phyloP scores from a whole-genome alignment of 2,888 invertebrate species.

The Eurytoma adleriae region DNA sequence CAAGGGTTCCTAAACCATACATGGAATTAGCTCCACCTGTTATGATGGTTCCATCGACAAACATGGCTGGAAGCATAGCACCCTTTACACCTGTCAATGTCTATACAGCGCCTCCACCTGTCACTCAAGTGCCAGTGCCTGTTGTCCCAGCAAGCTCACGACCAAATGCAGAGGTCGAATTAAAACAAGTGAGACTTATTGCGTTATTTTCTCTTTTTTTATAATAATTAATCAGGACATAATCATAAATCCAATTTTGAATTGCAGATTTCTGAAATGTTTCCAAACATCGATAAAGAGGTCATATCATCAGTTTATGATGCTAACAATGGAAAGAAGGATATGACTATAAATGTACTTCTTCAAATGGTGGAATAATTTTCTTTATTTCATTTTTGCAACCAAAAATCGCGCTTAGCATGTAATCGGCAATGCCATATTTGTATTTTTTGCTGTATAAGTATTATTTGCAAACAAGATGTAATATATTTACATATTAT shows the following conservation, averaged over 20 bases:
- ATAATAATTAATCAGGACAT: slow-evolving; percentile 17
- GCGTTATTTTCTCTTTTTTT: background rate
- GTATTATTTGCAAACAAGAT: slow-evolving; percentile 62
- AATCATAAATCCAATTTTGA: slow-evolving; percentile 7
- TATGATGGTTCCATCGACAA: slow-evolving; percentile 83
- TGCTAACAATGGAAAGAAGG: slow-evolving; percentile 92
- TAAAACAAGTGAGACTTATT: slow-evolving; percentile 79
- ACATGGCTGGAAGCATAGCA: slow-evolving; percentile 70
- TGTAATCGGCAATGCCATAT: slow-evolving; percentile 65
- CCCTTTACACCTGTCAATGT: slow-evolving; percentile 76
- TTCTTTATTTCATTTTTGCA: slow-evolving; percentile 30
- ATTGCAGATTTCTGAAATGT: slow-evolving; percentile 94
- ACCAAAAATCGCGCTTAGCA: slow-evolving; percentile 51
- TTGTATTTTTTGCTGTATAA: slow-evolving; percentile 68
- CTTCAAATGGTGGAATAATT: slow-evolving; percentile 89
- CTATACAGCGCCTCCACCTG: slow-evolving; percentile 76
- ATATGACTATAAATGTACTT: slow-evolving; percentile 92
- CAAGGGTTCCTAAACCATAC: slow-evolving; percentile 59
- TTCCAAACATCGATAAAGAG: slow-evolving; percentile 95
- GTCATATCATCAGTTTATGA: slow-evolving; percentile 94
- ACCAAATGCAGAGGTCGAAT: slow-evolving; percentile 78
- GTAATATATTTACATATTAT: slow-evolving; percentile 71
- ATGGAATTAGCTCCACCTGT: slow-evolving; percentile 78
- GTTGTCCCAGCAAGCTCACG: slow-evolving; percentile 69
- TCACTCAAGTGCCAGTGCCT: slow-evolving; percentile 69